phyloP scores from a whole-genome alignment of 2,888 invertebrate species.

The Megalurothrips usitatus region DNA sequence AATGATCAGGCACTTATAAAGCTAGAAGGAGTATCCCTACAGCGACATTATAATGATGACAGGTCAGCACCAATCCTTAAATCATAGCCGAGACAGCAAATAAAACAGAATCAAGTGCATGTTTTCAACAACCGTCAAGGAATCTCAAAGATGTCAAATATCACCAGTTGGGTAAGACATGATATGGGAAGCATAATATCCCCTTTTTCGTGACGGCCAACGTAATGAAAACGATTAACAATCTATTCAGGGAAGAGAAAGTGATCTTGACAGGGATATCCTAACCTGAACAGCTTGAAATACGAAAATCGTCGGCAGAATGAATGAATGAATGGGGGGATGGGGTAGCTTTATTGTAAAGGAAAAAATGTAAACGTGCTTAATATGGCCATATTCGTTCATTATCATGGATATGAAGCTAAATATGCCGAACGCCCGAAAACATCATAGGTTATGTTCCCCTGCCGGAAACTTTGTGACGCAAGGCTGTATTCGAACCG shows the following conservation, averaged over 20 bases:
- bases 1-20: too few species aligned
- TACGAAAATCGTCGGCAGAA: not conserved
- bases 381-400: not conserved
- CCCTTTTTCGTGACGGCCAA: not conserved
- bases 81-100: too few species aligned
- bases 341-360: conserved; percentile 7
- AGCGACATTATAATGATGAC: too few species aligned
- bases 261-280: not conserved
- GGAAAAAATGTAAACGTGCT: not conserved
- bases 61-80: too few species aligned
- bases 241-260: not conserved
- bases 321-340: not conserved
- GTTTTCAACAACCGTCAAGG: too few species aligned
- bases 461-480: conserved; percentile 16
- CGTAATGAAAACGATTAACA: not conserved
- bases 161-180: too few species aligned
- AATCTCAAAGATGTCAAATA: too few species aligned
- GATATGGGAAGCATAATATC: not conserved
- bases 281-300: not conserved
- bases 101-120: too few species aligned
- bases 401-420: not conserved
- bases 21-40: too few species aligned
- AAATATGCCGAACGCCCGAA: not conserved
- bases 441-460: not conserved
- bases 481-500: not conserved